A percentile compares a stretch with the other conserved stretches of the same genome.
phyloP scores from a whole-genome alignment of 2,888 invertebrate species.

The Conistra vaccinii region DNA sequence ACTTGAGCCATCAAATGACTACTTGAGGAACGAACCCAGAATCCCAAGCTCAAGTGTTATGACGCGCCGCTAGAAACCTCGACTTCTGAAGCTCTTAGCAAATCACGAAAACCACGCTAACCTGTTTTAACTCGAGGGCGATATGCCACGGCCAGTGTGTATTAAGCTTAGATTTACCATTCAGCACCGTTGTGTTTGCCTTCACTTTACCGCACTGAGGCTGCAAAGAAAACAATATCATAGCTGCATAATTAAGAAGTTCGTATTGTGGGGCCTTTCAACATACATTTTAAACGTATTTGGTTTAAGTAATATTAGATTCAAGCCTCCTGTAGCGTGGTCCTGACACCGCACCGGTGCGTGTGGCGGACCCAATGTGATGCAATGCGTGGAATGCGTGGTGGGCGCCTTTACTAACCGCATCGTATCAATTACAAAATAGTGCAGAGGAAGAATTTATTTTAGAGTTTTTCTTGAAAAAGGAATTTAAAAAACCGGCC shows the following conservation, averaged over 20 bases:
- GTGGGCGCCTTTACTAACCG: too few relatives aligned
- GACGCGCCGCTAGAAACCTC: not conserved
- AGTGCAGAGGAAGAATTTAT: too few relatives aligned
- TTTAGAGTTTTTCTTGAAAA: too few relatives aligned
- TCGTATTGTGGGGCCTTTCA: not conserved
- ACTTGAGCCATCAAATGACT: not conserved
- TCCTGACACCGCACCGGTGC: too few relatives aligned
- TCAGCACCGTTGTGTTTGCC: not conserved
- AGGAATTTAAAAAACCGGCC: too few relatives aligned
- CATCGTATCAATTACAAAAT: too few relatives aligned
- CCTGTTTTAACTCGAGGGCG: too few relatives aligned
- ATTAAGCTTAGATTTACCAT: constrained; percentile 24
- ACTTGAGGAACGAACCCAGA: not conserved
- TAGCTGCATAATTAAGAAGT: not conserved
- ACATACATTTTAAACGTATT: not conserved
- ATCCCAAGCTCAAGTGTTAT: not conserved
- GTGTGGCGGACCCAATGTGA: too few relatives aligned
- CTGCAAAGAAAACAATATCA: not conserved
- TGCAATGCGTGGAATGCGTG: too few relatives aligned
- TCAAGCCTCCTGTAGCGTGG: too few relatives aligned
- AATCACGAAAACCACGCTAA: too few relatives aligned
- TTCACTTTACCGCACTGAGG: constrained; percentile 13
- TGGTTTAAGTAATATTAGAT: not conserved
- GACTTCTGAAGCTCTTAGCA: constrained; percentile 68
- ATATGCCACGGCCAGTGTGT: constrained; percentile 92